phyloP scores from a whole-genome alignment of 92 coral and sea anemone species.

The Metridium senile region DNA sequence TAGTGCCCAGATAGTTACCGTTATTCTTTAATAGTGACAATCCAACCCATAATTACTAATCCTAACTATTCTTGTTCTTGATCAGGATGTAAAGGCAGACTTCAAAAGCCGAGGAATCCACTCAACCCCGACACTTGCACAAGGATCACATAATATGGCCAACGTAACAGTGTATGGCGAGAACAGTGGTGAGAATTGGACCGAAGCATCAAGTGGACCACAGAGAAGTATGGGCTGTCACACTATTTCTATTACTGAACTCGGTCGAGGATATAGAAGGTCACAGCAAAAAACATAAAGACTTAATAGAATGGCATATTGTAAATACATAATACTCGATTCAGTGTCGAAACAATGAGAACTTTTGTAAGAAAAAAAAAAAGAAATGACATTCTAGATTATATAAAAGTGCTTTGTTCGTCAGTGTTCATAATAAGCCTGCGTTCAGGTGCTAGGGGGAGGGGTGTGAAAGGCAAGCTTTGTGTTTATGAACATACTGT shows the following conservation, averaged over 20 bases:
- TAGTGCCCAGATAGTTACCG: not conserved
- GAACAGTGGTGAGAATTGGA: conserved; percentile 36
- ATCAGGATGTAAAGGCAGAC: conserved; percentile 35
- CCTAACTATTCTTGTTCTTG: not conserved
- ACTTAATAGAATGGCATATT: conserved; percentile 2
- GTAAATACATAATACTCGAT: conserved; percentile 27
- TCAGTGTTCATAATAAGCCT: too few species aligned
- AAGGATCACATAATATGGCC: conserved; percentile 13
- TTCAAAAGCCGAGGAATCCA: conserved; percentile 7
- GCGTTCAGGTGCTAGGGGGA: too few species aligned
- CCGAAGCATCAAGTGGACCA: conserved; percentile 31
- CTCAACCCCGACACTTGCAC: conserved; percentile 30
- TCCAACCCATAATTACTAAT: not conserved
- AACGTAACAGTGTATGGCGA: conserved; percentile 58
- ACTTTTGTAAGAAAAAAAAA: not conserved
- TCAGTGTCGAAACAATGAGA: conserved; percentile 5
- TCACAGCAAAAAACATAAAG: conserved; percentile 14
- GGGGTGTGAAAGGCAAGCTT: too few species aligned
- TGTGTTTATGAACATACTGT: too few species aligned
- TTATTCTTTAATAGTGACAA: not conserved
- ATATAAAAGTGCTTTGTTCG: too few species aligned
- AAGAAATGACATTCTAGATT: not conserved
- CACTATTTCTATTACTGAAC: conserved; percentile 18
- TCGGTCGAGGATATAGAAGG: not conserved
- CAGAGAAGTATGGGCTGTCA: conserved; percentile 49